Percentiles rank a stretch among this genome's conserved stretches.
Conservation (phyloP, 1,140 invertebrate genomes). For the Protaetia brevitarsis region DNA sequence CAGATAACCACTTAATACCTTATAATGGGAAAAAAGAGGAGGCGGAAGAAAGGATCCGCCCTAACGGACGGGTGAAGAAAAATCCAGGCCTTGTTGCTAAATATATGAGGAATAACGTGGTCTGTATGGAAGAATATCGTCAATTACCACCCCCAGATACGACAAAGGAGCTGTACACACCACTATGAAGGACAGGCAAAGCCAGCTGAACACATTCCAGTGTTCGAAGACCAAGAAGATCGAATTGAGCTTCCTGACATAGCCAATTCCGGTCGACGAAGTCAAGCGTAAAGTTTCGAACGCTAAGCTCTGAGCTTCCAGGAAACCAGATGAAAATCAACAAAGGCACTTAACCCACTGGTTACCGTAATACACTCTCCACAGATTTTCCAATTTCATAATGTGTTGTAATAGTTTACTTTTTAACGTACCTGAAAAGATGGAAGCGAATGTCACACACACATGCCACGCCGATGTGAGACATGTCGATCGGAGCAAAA, state of each 20-base stretch:
- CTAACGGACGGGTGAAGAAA: conserved; percentile 11
- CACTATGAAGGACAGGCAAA: conserved; percentile 11
- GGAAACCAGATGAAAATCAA: conserved; percentile 18
- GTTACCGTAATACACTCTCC: conserved; percentile 14
- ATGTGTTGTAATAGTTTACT: conserved; percentile 18
- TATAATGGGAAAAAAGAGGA: neutral
- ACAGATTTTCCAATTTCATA: conserved; percentile 22
- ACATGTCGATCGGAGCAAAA: no score
- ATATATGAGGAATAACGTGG: neutral
- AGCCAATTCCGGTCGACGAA: neutral
- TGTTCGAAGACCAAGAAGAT: neutral
- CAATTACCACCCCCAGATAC: neutral
- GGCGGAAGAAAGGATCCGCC: neutral
- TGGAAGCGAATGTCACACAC: no score
- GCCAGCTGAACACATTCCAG: neutral
- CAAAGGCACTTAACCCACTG: neutral
- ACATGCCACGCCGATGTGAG: no score
- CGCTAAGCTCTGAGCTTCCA: neutral
- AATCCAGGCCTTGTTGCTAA: neutral
- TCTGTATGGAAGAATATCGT: neutral
- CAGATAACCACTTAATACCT: neutral
- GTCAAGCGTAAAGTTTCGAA: neutral
- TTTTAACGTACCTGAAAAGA: no score
- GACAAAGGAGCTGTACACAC: neutral
- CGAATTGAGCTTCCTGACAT: neutral